Percentiles rank a stretch among this genome's conserved stretches.
Evolutionary conservation across 2,797 vertebrate species (phyloP).

Genomic region (Fratercula arctica): DNA sequence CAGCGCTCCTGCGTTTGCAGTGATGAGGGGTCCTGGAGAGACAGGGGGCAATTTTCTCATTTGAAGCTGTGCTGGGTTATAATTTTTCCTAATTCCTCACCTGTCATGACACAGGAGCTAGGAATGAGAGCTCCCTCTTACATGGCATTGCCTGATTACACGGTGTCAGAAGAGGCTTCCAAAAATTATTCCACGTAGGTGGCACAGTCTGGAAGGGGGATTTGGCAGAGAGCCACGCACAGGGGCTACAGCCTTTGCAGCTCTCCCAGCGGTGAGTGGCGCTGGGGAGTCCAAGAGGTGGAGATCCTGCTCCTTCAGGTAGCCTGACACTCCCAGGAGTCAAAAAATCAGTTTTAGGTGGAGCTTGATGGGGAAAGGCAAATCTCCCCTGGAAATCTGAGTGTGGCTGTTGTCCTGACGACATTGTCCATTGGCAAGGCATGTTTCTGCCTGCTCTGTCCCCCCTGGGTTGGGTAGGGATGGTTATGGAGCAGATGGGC

Average conservation of each 20-base stretch:
- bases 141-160: conserved; percentile 43
- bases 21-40: conserved; percentile 4
- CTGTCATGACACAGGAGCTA: conserved; percentile 10
- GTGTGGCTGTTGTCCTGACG: not conserved
- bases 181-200: conserved; percentile 28
- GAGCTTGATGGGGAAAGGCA: not conserved
- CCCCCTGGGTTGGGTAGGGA: not conserved
- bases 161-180: conserved; percentile 17
- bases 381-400: not conserved
- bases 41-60: conserved; percentile 56
- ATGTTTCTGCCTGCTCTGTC: not conserved
- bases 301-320: not conserved
- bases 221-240: not conserved
- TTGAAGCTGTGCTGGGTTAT: conserved; percentile 37
- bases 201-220: not conserved
- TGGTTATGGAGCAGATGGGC: too few relatives aligned
- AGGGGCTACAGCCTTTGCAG: not conserved
- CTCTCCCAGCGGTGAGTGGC: rapidly evolving
- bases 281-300: not conserved
- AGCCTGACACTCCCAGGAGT: not conserved
- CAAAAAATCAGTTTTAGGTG: not conserved
- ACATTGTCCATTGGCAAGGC: not conserved
- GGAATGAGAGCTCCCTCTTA: conserved; percentile 31
- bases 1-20: not conserved
- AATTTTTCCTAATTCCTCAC: conserved; percentile 53